These are phyloP conservation scores for Avahi laniger DNA, from an alignment of 2,797 vertebrate genomes.

Conservation along the genomic window DNA sequence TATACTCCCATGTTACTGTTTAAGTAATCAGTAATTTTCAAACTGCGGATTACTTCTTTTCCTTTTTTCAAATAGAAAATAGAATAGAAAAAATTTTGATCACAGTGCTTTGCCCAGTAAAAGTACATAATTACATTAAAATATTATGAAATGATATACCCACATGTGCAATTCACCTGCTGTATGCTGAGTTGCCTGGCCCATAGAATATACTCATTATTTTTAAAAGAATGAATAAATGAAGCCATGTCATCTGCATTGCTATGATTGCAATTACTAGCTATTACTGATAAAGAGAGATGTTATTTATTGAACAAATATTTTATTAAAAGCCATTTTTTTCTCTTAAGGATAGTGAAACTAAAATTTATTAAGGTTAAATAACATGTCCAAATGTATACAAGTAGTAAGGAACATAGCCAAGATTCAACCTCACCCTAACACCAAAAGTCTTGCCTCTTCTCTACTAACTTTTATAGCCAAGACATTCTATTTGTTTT, in stretches of 20 bases:
- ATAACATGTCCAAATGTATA: not conserved
- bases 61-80: not conserved
- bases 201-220: not conserved
- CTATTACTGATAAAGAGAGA: not conserved
- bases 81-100: not conserved
- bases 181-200: not conserved
- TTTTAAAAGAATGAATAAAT: not conserved
- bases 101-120: not conserved
- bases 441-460: not conserved
- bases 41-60: not conserved
- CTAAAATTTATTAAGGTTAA: not conserved
- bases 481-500: not conserved
- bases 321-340: not conserved
- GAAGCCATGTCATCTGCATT: not conserved
- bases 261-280: not conserved
- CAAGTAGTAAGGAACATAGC: not conserved
- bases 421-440: not conserved
- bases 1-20: not conserved
- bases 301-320: not conserved
- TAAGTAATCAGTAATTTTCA: constrained; percentile 1
- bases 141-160: not conserved
- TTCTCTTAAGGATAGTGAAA: not conserved
- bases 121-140: not conserved
- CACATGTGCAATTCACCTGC: not conserved
- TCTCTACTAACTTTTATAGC: not conserved